These are phyloP conservation scores for Danio jaintianensis DNA, from an alignment of 2,797 vertebrate species.

Conservation along the genomic window DNA sequence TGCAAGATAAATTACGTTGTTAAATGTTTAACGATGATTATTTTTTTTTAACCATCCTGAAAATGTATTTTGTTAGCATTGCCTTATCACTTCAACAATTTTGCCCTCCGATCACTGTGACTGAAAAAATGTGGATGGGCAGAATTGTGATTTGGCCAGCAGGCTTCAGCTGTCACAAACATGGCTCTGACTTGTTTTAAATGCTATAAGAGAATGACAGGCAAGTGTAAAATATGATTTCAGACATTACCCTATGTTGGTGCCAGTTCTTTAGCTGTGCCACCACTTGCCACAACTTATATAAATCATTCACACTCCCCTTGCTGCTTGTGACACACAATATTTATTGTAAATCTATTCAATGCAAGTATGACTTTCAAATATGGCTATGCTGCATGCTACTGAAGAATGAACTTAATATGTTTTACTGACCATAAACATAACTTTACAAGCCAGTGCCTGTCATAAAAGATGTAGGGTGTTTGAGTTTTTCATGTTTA, in stretches of 20 bases:
- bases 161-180: conserved; percentile 56
- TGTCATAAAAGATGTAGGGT: conserved; percentile 28
- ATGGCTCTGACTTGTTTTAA: conserved; percentile 50
- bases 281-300: conserved; percentile 54
- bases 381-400: background rate
- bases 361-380: conserved; percentile 36
- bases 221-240: conserved; percentile 60
- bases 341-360: conserved; percentile 40
- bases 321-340: conserved; percentile 19
- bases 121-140: conserved; percentile 26
- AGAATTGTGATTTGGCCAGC: conserved; percentile 37
- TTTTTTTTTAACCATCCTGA: background rate
- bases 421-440: conserved; percentile 20
- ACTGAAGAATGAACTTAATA: conserved; percentile 29
- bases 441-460: conserved; percentile 17
- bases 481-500: conserved; percentile 1
- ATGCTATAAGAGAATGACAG: conserved; percentile 53
- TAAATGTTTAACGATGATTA: background rate
- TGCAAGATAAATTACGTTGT: background rate
- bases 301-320: conserved; percentile 50
- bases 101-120: background rate
- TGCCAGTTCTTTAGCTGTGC: conserved; percentile 47
- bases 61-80: background rate
- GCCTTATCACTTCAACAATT: background rate
- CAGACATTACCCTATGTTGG: conserved; percentile 55